Evolutionary conservation across 2,113 vertebrate species (phyloP), one percentile per base, ranked within the genome.

Genomic region (Amphiprion ocellaris): DNA sequence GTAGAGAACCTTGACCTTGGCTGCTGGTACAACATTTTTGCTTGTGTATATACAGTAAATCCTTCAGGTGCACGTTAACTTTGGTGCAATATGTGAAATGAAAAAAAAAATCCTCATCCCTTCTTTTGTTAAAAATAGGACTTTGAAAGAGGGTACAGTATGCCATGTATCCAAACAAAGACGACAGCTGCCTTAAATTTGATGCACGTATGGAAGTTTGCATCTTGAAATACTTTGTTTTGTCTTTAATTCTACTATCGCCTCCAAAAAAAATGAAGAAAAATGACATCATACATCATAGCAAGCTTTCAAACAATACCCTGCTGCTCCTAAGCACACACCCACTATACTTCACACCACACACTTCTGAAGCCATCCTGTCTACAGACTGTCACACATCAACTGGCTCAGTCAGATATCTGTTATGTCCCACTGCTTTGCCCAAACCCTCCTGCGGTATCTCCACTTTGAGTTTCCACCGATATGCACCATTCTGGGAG

Each of bases 351-450:
- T 69, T 72, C 79, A 63, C 74, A 77, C 62, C 70, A 23, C 79
- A 79, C 84, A 84, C 81, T 72, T 89, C 78, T 82, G 64, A 85
- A 87, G 71, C 70, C 75, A 47, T 62, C 74, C 78, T 50, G 56
- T 80, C 76, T 76, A n/a, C 77, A 70, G 82, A 52, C 89, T 79
- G 89, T 89, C 90, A 86, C 90, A 89, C 90, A 88, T 89, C 87
- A 88, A 68, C 82, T 49, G 79, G 75, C 91, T 83, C 92, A 87
- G 83, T 82, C 82, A 81, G 86, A 87, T 77, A 88, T 91, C 89
- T 69, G 77, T 77, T 75, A 75, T 58, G 21, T 87, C 89, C 85
- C 62, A 71, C 85, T 79, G 85, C 80, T 85, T 88, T 52, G 58
- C 69, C 47, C 71, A 74, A 81, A 72, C 69, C 87, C 84, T 83